phyloP scores from a whole-genome alignment of 2,113 vertebrate genomes.

The Psettodes erumei region DNA sequence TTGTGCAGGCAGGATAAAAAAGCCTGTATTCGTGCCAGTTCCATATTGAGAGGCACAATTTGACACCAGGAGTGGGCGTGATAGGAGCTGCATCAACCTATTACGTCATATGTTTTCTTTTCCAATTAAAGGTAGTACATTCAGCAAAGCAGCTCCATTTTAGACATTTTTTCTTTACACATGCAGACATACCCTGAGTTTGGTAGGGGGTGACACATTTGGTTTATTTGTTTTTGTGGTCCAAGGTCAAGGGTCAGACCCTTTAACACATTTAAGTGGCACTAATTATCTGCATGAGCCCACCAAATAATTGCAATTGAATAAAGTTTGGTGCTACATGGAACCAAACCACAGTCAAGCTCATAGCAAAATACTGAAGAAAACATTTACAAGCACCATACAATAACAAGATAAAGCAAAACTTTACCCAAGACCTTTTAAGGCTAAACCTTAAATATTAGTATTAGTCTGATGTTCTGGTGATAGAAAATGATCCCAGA shows the following conservation, averaged over 20 bases:
- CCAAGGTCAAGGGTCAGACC: conserved; percentile 31
- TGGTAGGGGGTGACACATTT: conserved; percentile 2
- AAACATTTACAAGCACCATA: background rate
- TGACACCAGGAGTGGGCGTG: conserved; percentile 34
- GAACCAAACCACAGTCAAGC: background rate
- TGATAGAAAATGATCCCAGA: background rate
- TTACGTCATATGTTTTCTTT: conserved; percentile 48
- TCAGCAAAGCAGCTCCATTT: conserved; percentile 2
- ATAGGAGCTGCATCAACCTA: conserved; percentile 14
- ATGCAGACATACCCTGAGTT: background rate
- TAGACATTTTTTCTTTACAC: conserved; percentile 21
- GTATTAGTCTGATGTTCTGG: background rate
- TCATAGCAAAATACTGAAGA: background rate
- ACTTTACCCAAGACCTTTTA: background rate
- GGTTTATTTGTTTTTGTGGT: conserved; percentile 25
- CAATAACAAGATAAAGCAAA: background rate
- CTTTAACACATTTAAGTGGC: conserved; percentile 6
- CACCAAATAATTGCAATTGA: background rate
- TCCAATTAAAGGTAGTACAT: conserved; percentile 30
- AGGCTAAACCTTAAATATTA: background rate
- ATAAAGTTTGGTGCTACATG: background rate
- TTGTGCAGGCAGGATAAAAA: background rate
- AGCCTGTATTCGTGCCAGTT: conserved; percentile 5
- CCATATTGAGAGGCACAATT: conserved; percentile 9
- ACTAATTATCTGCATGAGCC: background rate